A percentile compares a stretch with the other conserved stretches of the same genome.
phyloP scores from a whole-genome alignment of 1,140 invertebrate genomes.

The Gonioctena quinquepunctata region DNA sequence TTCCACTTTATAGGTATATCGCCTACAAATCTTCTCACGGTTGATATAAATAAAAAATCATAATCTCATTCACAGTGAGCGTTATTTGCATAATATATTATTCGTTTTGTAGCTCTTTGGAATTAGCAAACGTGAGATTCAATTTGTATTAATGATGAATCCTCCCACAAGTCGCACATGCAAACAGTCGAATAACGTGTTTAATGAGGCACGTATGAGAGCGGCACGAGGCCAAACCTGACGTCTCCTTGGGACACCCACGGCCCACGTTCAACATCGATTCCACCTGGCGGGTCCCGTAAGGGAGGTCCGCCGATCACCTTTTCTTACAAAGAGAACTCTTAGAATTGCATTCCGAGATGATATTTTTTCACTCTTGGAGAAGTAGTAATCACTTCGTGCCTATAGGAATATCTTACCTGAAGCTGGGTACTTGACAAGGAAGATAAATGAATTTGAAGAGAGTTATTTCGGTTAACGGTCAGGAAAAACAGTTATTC shows the following conservation, averaged over 20 bases:
- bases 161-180: constrained; percentile 25
- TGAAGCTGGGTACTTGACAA: not conserved
- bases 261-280: constrained; percentile 1
- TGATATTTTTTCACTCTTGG: not conserved
- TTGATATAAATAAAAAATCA: too few species aligned
- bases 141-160: constrained; percentile 36
- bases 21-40: too few species aligned
- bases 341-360: not conserved
- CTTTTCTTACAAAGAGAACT: not conserved
- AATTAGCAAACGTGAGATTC: constrained; percentile 34
- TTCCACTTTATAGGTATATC: too few species aligned
- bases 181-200: constrained; percentile 3
- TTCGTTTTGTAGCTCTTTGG: not conserved
- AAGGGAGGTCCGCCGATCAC: not conserved
- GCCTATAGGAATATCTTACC: not conserved
- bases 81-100: not conserved
- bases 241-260: not conserved
- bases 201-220: constrained; percentile 2
- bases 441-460: too few species aligned
- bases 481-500: too few species aligned
- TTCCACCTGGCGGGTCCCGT: constrained; percentile 6
- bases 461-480: too few species aligned
- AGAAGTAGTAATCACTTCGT: not conserved
- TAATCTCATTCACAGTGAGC: not conserved
- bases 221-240: constrained; percentile 11